Conservation (phyloP, 2,113 vertebrate species). For the Austrofundulus limnaeus region DNA sequence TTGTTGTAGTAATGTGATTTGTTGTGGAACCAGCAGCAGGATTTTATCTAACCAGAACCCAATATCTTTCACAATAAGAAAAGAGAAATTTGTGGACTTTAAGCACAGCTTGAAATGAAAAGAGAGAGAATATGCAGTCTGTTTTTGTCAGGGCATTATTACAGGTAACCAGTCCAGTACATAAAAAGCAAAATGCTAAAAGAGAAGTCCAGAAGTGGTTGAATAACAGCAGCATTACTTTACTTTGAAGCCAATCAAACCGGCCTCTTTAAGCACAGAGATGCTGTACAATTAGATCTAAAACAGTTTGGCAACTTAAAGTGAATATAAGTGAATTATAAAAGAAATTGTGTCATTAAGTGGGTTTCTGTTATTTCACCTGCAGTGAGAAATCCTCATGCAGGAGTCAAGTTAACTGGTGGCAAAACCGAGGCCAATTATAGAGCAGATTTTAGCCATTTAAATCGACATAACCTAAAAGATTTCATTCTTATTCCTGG, state of each 20-base stretch:
- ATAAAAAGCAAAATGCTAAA: constrained; percentile 7
- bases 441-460: too few species aligned
- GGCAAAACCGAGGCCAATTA: too few species aligned
- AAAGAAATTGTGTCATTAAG: too few species aligned
- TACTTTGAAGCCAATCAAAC: background rate
- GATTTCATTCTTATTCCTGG: too few species aligned
- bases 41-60: constrained; percentile 1
- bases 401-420: too few species aligned
- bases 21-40: constrained; percentile 10
- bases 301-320: too few species aligned
- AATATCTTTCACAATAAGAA: background rate
- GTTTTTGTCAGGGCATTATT: constrained; percentile 11
- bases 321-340: too few species aligned
- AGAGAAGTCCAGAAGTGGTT: constrained; percentile 8
- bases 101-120: background rate
- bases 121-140: background rate
- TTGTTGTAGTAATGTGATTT: background rate
- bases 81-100: background rate
- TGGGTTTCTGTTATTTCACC: too few species aligned
- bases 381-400: too few species aligned
- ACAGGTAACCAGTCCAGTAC: constrained; percentile 2
- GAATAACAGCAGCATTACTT: constrained; percentile 14
- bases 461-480: too few species aligned
- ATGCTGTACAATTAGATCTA: too few species aligned
- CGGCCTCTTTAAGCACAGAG: background rate